Evolutionary conservation across 2,113 vertebrate species (phyloP).

Genomic region (Hirundichthys speculiger): DNA sequence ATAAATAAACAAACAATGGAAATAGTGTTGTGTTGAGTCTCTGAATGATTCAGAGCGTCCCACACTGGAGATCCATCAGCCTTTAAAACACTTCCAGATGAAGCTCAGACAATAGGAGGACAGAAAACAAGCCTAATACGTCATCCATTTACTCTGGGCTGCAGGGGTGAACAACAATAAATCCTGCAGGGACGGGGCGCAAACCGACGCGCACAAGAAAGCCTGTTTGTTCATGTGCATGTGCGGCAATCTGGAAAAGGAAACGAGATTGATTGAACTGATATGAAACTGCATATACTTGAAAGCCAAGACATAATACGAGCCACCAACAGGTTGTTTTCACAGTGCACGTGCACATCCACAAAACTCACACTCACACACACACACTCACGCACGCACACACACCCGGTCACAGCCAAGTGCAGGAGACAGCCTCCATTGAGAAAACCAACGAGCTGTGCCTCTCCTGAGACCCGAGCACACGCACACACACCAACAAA

Average conservation of each 20-base stretch:
- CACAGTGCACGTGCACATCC: conserved; percentile 18
- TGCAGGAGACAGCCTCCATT: conserved; percentile 78
- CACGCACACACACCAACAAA: conserved; percentile 9
- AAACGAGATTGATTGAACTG: conserved; percentile 73
- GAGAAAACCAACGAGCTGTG: conserved; percentile 78
- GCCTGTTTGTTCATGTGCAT: conserved; percentile 71
- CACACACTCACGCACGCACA: conserved; percentile 17
- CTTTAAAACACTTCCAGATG: conserved; percentile 82
- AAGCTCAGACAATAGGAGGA: conserved; percentile 66
- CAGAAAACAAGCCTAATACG: conserved; percentile 62
- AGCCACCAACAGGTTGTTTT: conserved; percentile 72
- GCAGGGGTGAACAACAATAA: conserved; percentile 66
- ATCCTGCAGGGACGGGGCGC: conserved; percentile 48
- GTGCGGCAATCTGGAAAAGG: conserved; percentile 69
- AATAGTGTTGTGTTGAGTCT: conserved; percentile 72
- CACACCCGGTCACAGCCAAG: conserved; percentile 39
- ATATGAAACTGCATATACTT: conserved; percentile 66
- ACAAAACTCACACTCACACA: conserved; percentile 25
- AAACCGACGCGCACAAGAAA: conserved; percentile 30
- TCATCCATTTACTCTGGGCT: conserved; percentile 77
- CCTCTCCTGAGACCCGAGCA: conserved; percentile 61
- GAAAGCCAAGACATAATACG: conserved; percentile 70
- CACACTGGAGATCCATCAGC: conserved; percentile 50
- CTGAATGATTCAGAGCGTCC: conserved; percentile 56
- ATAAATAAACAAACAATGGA: conserved; percentile 76